These are phyloP conservation scores for Ceratosolen solmsi DNA, from an alignment of 1,140 invertebrate genomes.

Conservation along the genomic window DNA sequence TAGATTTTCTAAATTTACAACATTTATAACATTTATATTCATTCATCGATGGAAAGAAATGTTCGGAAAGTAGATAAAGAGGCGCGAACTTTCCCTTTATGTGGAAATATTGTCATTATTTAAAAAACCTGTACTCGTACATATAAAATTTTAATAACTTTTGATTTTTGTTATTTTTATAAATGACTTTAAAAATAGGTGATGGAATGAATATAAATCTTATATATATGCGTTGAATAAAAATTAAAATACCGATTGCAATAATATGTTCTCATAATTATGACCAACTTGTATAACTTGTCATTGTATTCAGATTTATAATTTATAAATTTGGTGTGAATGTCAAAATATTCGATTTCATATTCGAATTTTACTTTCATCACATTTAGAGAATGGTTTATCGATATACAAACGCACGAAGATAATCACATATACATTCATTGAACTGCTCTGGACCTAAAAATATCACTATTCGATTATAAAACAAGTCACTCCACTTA, in stretches of 20 bases:
- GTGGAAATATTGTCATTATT: background rate
- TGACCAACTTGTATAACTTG: background rate
- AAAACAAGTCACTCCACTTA: constrained; percentile 22
- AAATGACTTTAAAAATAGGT: background rate
- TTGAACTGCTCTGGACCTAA: constrained; percentile 50
- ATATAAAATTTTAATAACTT: background rate
- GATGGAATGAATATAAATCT: constrained; percentile 15
- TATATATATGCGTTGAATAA: background rate
- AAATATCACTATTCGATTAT: constrained; percentile 45
- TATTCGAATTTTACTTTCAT: constrained; percentile 18
- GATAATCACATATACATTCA: constrained; percentile 51
- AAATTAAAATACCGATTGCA: background rate
- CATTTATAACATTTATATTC: constrained; percentile 3
- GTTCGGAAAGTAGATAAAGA: background rate
- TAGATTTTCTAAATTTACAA: background rate
- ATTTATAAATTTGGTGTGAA: no score
- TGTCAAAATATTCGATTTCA: constrained; percentile 8
- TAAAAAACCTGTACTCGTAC: background rate
- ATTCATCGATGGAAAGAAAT: background rate
- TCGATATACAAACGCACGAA: constrained; percentile 33
- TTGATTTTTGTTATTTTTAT: background rate
- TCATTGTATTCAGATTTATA: background rate
- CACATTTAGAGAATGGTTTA: constrained; percentile 19
- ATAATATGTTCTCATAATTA: background rate
- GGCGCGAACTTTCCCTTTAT: background rate